These are phyloP conservation scores for Chaenogobius annularis DNA, from an alignment of 2,113 vertebrate species.

Conservation along the genomic window DNA sequence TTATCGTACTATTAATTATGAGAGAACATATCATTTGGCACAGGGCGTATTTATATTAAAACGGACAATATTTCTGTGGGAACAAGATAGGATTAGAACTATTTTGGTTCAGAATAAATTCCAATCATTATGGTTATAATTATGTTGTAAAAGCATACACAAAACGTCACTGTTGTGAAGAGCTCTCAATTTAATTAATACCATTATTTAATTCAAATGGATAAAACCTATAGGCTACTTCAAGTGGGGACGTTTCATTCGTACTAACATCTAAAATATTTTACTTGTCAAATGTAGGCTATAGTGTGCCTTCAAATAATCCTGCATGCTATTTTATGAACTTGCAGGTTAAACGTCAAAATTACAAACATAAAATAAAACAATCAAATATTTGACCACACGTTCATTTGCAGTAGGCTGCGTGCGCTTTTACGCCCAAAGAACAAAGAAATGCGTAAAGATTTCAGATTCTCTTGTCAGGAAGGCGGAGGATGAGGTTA, in stretches of 20 bases:
- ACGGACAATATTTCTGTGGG: too few species aligned
- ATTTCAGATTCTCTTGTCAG: conserved; percentile 21
- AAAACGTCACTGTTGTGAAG: not conserved
- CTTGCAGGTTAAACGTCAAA: not conserved
- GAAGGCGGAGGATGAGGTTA: conserved; percentile 16
- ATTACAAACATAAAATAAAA: not conserved
- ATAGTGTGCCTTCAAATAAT: too few species aligned
- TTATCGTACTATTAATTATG: not conserved
- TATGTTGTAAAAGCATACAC: not conserved
- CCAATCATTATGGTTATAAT: not conserved
- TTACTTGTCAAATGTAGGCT: too few species aligned
- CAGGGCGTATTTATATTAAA: too few species aligned
- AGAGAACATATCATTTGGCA: too few species aligned
- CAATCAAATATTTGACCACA: not conserved
- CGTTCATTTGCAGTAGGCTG: not conserved
- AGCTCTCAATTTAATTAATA: not conserved
- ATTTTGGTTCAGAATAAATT: not conserved
- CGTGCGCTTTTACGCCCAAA: too few species aligned
- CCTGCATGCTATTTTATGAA: not conserved
- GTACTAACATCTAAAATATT: too few species aligned
- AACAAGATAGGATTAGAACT: too few species aligned
- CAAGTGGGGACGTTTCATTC: too few species aligned
- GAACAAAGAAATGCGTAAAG: not conserved
- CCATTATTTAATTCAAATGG: not conserved
- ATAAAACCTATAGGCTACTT: not conserved